Conservation (phyloP, 2,113 vertebrate genomes). For the Xiphophorus hellerii region DNA sequence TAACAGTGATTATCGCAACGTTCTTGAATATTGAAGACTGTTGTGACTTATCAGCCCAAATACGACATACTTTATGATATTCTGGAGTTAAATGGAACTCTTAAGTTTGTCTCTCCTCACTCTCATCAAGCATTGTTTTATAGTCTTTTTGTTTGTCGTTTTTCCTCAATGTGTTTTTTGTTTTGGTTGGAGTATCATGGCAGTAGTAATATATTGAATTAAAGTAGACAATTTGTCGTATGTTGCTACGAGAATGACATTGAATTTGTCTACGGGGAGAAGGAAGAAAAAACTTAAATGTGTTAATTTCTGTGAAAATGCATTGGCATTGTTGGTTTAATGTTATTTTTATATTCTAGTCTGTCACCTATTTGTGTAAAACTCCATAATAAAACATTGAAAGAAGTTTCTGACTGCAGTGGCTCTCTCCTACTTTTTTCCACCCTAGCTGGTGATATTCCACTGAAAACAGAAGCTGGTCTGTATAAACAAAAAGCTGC, state of each 20-base stretch:
- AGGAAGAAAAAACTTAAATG: neutral
- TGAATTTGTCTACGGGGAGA: constrained; percentile 8
- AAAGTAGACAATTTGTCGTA: neutral
- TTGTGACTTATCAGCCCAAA: constrained; percentile 3
- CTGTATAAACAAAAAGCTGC: too few species aligned
- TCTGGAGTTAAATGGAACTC: neutral
- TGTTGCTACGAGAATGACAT: neutral
- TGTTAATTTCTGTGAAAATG: neutral
- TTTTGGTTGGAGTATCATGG: constrained; percentile 3
- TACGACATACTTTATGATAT: neutral
- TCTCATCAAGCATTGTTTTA: constrained; percentile 12
- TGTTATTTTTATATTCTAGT: constrained; percentile 55
- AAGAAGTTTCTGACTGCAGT: neutral
- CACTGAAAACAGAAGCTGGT: too few species aligned
- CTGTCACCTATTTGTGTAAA: constrained; percentile 37
- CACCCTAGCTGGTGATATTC: neutral
- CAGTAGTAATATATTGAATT: neutral
- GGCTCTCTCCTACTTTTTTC: neutral
- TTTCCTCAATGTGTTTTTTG: constrained; percentile 24
- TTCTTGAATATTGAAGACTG: neutral
- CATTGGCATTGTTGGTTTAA: constrained; percentile 5
- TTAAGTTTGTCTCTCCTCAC: constrained; percentile 7
- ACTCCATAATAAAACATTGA: constrained; percentile 48
- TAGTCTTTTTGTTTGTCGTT: constrained; percentile 5
- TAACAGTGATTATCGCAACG: neutral